Evolutionary conservation across 2,113 vertebrate genomes (phyloP).

Genomic region (Brachyhypopomus gauderio): DNA sequence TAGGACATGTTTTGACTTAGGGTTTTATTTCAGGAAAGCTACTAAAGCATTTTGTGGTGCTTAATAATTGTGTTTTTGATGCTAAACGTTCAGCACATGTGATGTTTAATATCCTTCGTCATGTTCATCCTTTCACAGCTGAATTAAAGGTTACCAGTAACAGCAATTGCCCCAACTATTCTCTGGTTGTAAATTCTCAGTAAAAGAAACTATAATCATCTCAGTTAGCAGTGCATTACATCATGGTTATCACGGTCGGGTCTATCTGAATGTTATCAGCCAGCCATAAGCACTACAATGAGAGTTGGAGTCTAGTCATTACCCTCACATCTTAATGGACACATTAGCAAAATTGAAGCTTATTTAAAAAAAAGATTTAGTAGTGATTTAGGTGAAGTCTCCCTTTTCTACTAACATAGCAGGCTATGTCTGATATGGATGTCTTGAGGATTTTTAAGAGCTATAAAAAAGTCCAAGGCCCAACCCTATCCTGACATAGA

Average conservation of each 20-base stretch:
- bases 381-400: neutral
- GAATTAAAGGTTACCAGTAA: conserved; percentile 12
- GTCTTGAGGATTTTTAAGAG: conserved; percentile 2
- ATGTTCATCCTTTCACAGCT: conserved; percentile 10
- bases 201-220: conserved; percentile 18
- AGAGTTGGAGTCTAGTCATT: neutral
- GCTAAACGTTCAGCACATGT: neutral
- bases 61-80: neutral
- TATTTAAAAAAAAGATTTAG: conserved; percentile 1
- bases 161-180: conserved; percentile 22
- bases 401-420: neutral
- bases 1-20: neutral
- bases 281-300: conserved; percentile 5
- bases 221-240: conserved; percentile 1
- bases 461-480: neutral
- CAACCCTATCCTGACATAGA: no score
- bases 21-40: neutral
- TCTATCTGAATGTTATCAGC: conserved; percentile 23
- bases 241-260: conserved; percentile 8
- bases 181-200: conserved; percentile 10
- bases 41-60: no score
- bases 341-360: conserved; percentile 6
- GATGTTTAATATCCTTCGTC: conserved; percentile 6
- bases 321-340: neutral
- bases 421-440: neutral